A percentile compares a stretch with the other conserved stretches of the same genome.
Conservation (phyloP, 2,888 invertebrate genomes). For the Lathronympha strigana region DNA sequence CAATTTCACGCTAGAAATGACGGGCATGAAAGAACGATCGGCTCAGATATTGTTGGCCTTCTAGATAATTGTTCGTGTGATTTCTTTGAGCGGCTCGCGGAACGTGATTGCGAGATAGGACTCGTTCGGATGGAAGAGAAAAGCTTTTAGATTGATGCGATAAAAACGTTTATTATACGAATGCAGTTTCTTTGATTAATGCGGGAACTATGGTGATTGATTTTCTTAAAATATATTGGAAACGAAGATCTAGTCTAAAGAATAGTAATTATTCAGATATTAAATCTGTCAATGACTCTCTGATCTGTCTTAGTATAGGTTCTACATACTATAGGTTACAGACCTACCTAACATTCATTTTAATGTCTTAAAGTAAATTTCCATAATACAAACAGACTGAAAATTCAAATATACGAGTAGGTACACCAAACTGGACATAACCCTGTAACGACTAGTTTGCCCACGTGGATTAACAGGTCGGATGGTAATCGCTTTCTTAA, state of each 20-base stretch:
- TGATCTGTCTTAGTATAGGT: too few species aligned
- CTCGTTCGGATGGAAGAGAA: conserved; percentile 48
- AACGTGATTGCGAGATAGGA: conserved; percentile 49
- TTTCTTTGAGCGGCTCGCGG: conserved; percentile 52
- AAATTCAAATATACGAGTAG: too few species aligned
- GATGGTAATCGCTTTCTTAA: too few species aligned
- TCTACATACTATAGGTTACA: too few species aligned
- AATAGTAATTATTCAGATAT: background rate
- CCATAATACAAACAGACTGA: too few species aligned
- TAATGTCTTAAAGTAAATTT: too few species aligned
- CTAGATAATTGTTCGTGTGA: conserved; percentile 64
- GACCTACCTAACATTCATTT: too few species aligned
- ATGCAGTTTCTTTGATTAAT: conserved; percentile 37
- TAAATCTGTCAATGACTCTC: too few species aligned
- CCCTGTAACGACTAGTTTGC: too few species aligned
- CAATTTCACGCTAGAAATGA: conserved; percentile 50
- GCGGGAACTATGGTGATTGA: conserved; percentile 10
- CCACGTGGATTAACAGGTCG: too few species aligned
- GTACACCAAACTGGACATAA: too few species aligned
- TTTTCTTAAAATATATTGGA: background rate
- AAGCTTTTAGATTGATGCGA: conserved; percentile 54
- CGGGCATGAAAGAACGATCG: conserved; percentile 38
- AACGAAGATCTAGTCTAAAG: background rate
- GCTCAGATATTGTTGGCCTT: conserved; percentile 47
- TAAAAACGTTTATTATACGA: conserved; percentile 52